phyloP scores from a whole-genome alignment of 1,140 invertebrate genomes.

The Hydropsyche tenuis region DNA sequence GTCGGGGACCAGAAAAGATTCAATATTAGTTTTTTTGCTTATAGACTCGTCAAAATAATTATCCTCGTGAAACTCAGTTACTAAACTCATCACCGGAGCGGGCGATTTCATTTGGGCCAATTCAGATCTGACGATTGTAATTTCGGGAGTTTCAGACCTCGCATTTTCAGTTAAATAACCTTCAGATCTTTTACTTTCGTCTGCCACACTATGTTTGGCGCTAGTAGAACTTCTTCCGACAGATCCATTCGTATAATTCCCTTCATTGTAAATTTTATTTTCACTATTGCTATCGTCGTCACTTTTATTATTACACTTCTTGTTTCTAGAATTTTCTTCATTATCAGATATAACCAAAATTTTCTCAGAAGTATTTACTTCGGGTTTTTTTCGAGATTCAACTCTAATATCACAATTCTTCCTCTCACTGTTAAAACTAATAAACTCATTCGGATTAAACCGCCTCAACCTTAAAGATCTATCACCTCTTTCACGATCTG shows the following conservation, averaged over 20 bases:
- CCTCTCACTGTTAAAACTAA: constrained; percentile 15
- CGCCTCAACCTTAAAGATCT: background rate
- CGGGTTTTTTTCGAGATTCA: background rate
- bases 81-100: background rate
- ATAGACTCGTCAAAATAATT: constrained; percentile 38
- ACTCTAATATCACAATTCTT: constrained; percentile 6
- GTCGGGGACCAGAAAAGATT: constrained; percentile 34
- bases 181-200: constrained; percentile 35
- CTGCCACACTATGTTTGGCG: constrained; percentile 30
- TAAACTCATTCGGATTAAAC: background rate
- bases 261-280: constrained; percentile 6
- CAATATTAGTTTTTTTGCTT: background rate
- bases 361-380: background rate
- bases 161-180: constrained; percentile 38
- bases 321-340: constrained; percentile 52
- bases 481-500: background rate
- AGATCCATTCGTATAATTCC: constrained; percentile 29
- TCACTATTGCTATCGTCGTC: constrained; percentile 26
- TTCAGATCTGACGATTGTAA: constrained; percentile 27
- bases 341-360: constrained; percentile 51
- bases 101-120: constrained; percentile 22
- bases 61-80: constrained; percentile 40
- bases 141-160: constrained; percentile 37
- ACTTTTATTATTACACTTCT: constrained; percentile 22
- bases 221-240: constrained; percentile 30